Percentiles rank a stretch among this genome's conserved stretches.
These are phyloP conservation scores for Hyperoplus immaculatus DNA, from an alignment of 2,797 vertebrate species.

Conservation along the genomic window DNA sequence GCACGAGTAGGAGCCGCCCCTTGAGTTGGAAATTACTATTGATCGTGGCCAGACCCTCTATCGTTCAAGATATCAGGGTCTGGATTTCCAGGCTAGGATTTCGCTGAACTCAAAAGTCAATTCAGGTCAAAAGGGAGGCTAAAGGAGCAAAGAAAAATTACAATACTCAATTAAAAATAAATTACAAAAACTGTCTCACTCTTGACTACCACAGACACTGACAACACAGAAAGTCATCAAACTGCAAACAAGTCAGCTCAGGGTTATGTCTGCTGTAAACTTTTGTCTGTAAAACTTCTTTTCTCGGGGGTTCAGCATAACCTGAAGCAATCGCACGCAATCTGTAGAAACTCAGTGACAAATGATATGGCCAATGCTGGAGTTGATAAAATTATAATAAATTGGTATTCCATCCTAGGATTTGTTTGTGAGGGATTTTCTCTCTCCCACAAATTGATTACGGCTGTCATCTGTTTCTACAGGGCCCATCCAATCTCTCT, in stretches of 20 bases:
- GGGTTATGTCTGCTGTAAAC: conserved; percentile 10
- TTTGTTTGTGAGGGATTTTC: conserved; percentile 68
- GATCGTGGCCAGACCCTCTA: too few relatives aligned
- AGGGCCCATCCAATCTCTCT: conserved; percentile 5
- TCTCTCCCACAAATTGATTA: conserved; percentile 66
- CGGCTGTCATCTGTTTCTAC: conserved; percentile 47
- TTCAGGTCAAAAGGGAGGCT: not conserved
- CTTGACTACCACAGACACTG: not conserved
- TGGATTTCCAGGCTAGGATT: not conserved
- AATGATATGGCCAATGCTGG: conserved; percentile 33
- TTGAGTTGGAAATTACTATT: too few relatives aligned
- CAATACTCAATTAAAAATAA: conserved; percentile 11
- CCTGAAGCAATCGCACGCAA: conserved; percentile 16
- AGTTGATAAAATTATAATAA: not conserved
- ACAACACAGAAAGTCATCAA: conserved; percentile 16
- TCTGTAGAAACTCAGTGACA: conserved; percentile 47
- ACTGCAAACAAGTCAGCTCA: conserved; percentile 12
- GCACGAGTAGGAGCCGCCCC: too few relatives aligned
- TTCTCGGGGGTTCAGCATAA: conserved; percentile 24
- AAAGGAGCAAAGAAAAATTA: not conserved
- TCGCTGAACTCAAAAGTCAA: not conserved
- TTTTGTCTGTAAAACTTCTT: conserved; percentile 22
- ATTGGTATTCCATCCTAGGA: conserved; percentile 49
- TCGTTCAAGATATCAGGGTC: too few relatives aligned
- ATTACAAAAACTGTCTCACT: conserved; percentile 8